Evolutionary conservation across 2,797 vertebrate genomes (phyloP).

Genomic region (Scyliorhinus canicula): DNA sequence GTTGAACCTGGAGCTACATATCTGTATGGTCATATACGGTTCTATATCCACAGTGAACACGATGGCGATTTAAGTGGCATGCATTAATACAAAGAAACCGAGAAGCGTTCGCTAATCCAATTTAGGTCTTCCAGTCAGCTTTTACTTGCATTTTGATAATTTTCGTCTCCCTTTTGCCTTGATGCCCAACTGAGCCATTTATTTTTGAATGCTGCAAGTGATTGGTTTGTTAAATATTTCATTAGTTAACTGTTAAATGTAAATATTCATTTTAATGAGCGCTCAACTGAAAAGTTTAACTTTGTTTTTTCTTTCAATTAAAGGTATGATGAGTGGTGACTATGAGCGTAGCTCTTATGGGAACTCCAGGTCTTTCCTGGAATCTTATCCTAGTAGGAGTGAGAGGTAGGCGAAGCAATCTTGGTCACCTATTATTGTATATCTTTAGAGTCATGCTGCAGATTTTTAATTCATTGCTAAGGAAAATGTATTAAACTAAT

Average conservation of each 20-base stretch:
- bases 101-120: not conserved
- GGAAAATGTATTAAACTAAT: not conserved
- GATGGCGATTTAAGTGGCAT: constrained; percentile 18
- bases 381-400: constrained; percentile 55
- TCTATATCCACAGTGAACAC: not conserved
- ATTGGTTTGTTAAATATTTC: not conserved
- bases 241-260: not conserved
- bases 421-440: not conserved
- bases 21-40: not conserved
- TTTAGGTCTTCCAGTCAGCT: constrained; percentile 9
- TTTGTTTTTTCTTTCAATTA: constrained; percentile 54
- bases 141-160: not conserved
- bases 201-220: not conserved
- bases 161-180: not conserved
- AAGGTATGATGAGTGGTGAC: constrained; percentile 66
- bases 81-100: not conserved
- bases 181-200: not conserved
- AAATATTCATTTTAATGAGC: not conserved
- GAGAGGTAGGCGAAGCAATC: constrained; percentile 28
- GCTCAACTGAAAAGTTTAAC: constrained; percentile 37
- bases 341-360: constrained; percentile 70
- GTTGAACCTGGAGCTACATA: not conserved
- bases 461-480: not conserved
- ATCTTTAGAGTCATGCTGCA: not conserved
- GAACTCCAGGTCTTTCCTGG: constrained; percentile 65